These are phyloP conservation scores for Thecocarcelia acutangulata DNA, from an alignment of 2,888 invertebrate genomes.

Conservation along the genomic window DNA sequence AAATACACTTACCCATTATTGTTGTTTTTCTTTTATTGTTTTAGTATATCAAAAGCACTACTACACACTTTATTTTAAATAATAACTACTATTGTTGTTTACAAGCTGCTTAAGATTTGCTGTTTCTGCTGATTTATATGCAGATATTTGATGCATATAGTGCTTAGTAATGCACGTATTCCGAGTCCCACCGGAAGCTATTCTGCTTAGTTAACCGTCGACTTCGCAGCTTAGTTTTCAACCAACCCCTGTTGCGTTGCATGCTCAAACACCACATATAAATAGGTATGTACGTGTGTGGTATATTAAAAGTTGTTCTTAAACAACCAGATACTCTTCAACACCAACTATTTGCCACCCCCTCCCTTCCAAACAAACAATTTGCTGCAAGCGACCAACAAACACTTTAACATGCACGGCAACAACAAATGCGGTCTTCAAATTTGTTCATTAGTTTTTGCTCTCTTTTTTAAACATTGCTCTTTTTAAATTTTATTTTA, in stretches of 20 bases:
- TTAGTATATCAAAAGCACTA: conserved; percentile 1
- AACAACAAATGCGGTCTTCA: conserved; percentile 51
- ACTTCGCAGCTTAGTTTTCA: conserved; percentile 49
- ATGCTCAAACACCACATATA: not conserved
- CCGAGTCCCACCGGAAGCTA: conserved; percentile 63
- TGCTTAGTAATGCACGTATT: conserved; percentile 14
- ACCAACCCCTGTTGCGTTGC: conserved; percentile 31
- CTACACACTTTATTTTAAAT: not conserved
- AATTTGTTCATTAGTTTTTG: conserved; percentile 42
- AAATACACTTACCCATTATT: conserved; percentile 64
- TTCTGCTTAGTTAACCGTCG: conserved; percentile 41
- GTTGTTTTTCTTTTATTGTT: conserved; percentile 12
- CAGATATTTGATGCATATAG: conserved; percentile 32
- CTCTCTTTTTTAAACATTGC: conserved; percentile 50
- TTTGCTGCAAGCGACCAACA: conserved; percentile 10
- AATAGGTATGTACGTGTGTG: not conserved
- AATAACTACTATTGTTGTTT: conserved; percentile 37
- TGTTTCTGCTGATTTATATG: conserved; percentile 15
- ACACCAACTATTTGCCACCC: not conserved
- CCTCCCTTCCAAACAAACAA: not conserved
- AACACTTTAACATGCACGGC: conserved; percentile 10
- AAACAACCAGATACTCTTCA: conserved; percentile 18
- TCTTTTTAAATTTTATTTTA: conserved; percentile 39
- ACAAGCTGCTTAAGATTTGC: conserved; percentile 44
- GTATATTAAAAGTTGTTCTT: conserved; percentile 16